Evolutionary conservation across 2,888 invertebrate species (phyloP), one percentile per base, ranked within the genome.

Genomic region (Tipula vernalis): DNA sequence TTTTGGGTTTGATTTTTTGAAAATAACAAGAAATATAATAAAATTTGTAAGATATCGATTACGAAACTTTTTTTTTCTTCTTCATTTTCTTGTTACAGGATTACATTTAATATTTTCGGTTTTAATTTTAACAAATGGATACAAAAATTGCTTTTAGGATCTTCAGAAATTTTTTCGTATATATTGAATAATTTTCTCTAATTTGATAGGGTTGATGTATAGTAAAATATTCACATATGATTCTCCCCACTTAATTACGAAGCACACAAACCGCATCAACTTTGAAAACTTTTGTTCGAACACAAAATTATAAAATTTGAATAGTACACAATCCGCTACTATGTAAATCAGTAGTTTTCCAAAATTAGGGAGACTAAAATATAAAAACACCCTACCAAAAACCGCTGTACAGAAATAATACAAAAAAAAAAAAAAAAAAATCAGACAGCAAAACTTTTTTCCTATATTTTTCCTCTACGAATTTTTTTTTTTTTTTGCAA

Each of bases 151-250:
- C 15, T 71, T 71, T 71, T 28, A 71, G 28, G n/a, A 51, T 71
- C n/a, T 51, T 51, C 51, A 0, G 4, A 3, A n/a, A 3, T 4
- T 3, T n/a, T 51, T n/a, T 39, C 3, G 3, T 51, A 51, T 51
- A 13, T 51, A 36, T 39, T 83, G 5, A 84, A 13, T 84, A 84
- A 84, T 39, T 84, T 84, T 84, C 36, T 39, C 28, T 84, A 84
- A 84, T 84, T 39, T 84, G 84, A 84, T 84, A 84, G n/a, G 84
- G 84, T 39, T 83, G n/a, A 84, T 71, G 28, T 71, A 71, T 18
- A 28, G 28, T 28, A 28, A 28, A 28, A 28, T 28, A 2, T 39
- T 39, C 39, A 39, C 39, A 39, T 28, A 28, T 28, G 39, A 6
- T 39, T 6, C 39, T 2, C 39, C 2, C 39, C 2, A 28, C 28